A percentile compares a stretch with the other conserved stretches of the same genome.
Evolutionary conservation across 2,888 invertebrate genomes (phyloP).

Genomic region (Salpingus planirostris): DNA sequence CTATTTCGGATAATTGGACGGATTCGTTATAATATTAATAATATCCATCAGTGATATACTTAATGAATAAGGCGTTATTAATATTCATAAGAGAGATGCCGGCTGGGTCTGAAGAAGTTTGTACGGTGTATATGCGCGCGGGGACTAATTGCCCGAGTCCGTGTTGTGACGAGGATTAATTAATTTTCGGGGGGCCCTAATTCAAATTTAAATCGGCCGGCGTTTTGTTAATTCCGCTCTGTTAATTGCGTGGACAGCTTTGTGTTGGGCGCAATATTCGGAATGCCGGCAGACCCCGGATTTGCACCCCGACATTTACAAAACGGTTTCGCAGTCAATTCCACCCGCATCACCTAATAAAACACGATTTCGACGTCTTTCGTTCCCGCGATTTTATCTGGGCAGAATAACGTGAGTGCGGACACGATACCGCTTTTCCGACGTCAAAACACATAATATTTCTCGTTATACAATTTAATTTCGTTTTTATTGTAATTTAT

Average conservation of each 20-base stretch:
- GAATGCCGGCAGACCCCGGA: conserved; percentile 19
- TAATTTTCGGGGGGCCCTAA: conserved; percentile 41
- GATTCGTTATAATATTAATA: too few species aligned
- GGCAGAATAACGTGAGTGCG: too few species aligned
- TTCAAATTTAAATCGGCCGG: conserved; percentile 43
- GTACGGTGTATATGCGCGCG: too few species aligned
- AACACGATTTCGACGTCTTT: too few species aligned
- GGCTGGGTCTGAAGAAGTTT: conserved; percentile 24
- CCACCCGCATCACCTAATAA: too few species aligned
- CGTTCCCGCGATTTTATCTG: too few species aligned
- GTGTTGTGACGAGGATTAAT: conserved; percentile 43
- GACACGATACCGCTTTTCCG: too few species aligned
- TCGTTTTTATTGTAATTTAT: too few species aligned
- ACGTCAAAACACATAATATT: too few species aligned
- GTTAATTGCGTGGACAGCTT: conserved; percentile 41
- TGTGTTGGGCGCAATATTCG: conserved; percentile 29
- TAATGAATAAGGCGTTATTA: conserved; percentile 34
- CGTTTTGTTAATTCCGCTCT: conserved; percentile 42
- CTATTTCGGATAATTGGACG: too few species aligned
- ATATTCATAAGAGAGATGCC: conserved; percentile 38
- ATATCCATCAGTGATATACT: conserved; percentile 20
- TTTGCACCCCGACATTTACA: conserved; percentile 31
- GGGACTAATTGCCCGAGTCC: conserved; percentile 41
- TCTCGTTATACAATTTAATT: too few species aligned
- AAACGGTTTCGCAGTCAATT: conserved; percentile 19